Base-by-base conservation (phyloP, 1,140 invertebrate species). In the Epicauta chinensis region DNA sequence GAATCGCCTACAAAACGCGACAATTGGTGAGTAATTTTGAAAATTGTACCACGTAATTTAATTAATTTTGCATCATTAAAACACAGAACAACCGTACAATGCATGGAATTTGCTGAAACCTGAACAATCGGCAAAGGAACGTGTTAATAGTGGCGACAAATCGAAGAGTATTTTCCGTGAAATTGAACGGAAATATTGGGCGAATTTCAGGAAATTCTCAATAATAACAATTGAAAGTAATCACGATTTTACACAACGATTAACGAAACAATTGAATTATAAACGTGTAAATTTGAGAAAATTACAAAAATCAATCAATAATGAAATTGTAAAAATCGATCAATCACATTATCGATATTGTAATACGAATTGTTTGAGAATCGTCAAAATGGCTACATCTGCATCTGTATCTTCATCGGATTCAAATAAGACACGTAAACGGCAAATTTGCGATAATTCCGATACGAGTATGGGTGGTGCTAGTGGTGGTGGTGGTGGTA, bases 141-240 rank as follows among this genome's bases (percentile, higher is more conserved):
- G 45, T 35, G 1, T 10, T 44, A 9, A 31, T 29, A 3, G 15
- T 7, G n/a, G 17, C 35, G 2, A 34, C 11, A n/a, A 13, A 16
- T 29, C 23, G 23, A 58, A 53, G 36, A 60, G 59, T 30, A 29
- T 60, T 32, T 58, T 56, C 17, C 30, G 35, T 23, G 37, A 56
- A 36, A 56, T 56, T 34, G 51, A 56, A 16, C 14, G 32, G 9
- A 47, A 32, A 40, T 56, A 45, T 30, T 36, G 14, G 15, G 4
- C 2, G n/a, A 38, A 46, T 15, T 9, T 44, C 11, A 36, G 9
- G 13, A 34, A 14, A 4, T 16, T 14, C 2, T 37, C 16, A 23
- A 23, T n/a, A n/a, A n/a, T n/a, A 46, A n/a, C n/a, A 23, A 23
- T 23, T 23, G 23, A 7, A 5, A 23, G 7, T 23, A 23, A 23